Conservation (phyloP, 2,888 invertebrate genomes). For the Bellardia pandia region DNA sequence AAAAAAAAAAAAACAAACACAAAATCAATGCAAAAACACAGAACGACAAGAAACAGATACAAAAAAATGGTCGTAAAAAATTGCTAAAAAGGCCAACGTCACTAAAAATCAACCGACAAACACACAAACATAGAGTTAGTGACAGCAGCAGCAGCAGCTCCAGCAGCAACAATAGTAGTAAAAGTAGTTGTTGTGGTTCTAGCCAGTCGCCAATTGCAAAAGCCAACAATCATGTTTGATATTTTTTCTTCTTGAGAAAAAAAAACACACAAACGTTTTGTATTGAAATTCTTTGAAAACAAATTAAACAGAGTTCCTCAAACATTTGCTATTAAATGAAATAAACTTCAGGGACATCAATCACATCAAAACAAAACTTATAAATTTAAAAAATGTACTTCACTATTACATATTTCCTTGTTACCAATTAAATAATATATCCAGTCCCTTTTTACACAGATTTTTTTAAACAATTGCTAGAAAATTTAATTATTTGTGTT, state of each 20-base stretch:
- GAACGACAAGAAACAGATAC: constrained; percentile 28
- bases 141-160: neutral
- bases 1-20: neutral
- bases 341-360: too few species aligned
- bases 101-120: constrained; percentile 4
- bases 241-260: constrained; percentile 3
- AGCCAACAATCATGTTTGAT: constrained; percentile 44
- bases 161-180: neutral
- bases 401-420: too few species aligned
- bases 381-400: too few species aligned
- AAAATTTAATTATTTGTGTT: too few species aligned
- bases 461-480: too few species aligned
- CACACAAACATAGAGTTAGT: neutral
- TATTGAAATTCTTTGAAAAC: neutral
- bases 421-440: too few species aligned
- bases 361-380: too few species aligned
- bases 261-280: neutral
- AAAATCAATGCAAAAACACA: constrained; percentile 50
- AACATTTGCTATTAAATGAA: neutral
- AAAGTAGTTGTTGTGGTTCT: constrained; percentile 34
- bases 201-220: constrained; percentile 39
- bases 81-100: constrained; percentile 59
- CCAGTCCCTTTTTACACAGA: too few species aligned
- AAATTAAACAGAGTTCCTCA: neutral
- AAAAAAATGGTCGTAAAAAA: constrained; percentile 31